Evolutionary conservation across 2,888 invertebrate species (phyloP).

Genomic region (Allophyes oxyacanthae): DNA sequence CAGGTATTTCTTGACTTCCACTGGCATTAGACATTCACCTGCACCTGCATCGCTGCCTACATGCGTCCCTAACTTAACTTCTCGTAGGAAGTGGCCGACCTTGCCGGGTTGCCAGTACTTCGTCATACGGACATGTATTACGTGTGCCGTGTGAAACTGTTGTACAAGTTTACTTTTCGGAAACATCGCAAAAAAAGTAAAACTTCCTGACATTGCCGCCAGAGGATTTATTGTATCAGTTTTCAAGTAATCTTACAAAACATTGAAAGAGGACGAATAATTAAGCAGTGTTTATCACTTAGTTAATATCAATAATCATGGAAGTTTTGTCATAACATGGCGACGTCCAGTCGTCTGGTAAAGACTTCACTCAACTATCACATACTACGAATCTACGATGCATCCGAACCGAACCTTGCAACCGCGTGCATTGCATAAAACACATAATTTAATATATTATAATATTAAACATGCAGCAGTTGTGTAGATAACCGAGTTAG

Average conservation of each 20-base stretch:
- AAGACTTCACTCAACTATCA: neutral
- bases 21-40: slow-evolving; percentile 67
- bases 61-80: slow-evolving; percentile 51
- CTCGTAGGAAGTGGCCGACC: slow-evolving; percentile 81
- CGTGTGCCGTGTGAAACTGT: slow-evolving; percentile 36
- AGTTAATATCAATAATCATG: slow-evolving; percentile 6
- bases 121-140: slow-evolving; percentile 33
- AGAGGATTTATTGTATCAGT: slow-evolving; percentile 21
- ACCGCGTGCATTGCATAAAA: slow-evolving; percentile 48
- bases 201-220: slow-evolving; percentile 30
- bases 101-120: slow-evolving; percentile 69
- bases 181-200: slow-evolving; percentile 31
- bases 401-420: slow-evolving; percentile 41
- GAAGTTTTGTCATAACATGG: neutral
- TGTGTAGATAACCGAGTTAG: slow-evolving; percentile 50
- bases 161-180: slow-evolving; percentile 34
- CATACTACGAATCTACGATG: slow-evolving; percentile 15
- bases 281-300: slow-evolving; percentile 5
- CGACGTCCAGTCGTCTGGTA: neutral
- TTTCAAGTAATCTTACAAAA: slow-evolving; percentile 11
- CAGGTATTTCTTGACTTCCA: slow-evolving; percentile 38
- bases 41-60: slow-evolving; percentile 61
- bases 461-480: slow-evolving; percentile 13
- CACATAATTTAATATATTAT: slow-evolving; percentile 16
- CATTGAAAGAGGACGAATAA: slow-evolving; percentile 10